Evolutionary conservation across 2,113 vertebrate genomes (phyloP), one percentile per base, ranked within the genome.

Genomic region (Corythornis madagascariensis): DNA sequence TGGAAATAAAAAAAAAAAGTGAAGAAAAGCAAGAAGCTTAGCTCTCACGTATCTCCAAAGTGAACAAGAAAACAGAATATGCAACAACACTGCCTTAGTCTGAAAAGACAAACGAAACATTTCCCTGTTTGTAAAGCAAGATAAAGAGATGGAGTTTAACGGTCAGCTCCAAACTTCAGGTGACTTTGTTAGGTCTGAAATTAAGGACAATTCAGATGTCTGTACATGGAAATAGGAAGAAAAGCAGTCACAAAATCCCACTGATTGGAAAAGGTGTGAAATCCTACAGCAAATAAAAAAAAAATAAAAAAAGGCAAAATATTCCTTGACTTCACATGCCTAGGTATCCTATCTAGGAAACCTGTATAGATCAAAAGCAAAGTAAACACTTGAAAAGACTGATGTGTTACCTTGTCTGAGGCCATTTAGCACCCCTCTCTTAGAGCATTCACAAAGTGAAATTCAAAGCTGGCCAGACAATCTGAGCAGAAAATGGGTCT

Each of bases 71-170:
- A 87, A 88, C 13, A n/a, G 10, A 29, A 5, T 4, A 56, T 11
- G 33, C 57, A 86, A 52, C 78, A 83, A 7, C 5, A 5, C 4
- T 56, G 24, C 13, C 26, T 75, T 59, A 65, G 11, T 50, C 38
- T 67, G 71, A 90, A 95, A 84, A 88, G 16, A 75, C 67, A 96
- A 96, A 88, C 42, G 71, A 95, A 88, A 29, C 22, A 55, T 70
- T 73, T 70, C 29, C 24, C 40, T 74, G 29, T 83, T 83, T 61
- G 19, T 38, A 83, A 88, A 88, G 65, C 20, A 78, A 78, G 61
- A 59, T 2, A 38, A 38, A 38, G 55, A 74, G 47, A 71, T 25
- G 13, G 17, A 88, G 35, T 75, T 81, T 79, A 85, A 79, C 48
- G 67, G 50, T 31, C 55, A 81, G n/a, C 28, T 86, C 50, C 13